These are phyloP conservation scores for Solenopsis invicta DNA, from an alignment of 1,140 invertebrate genomes.

Conservation along the genomic window DNA sequence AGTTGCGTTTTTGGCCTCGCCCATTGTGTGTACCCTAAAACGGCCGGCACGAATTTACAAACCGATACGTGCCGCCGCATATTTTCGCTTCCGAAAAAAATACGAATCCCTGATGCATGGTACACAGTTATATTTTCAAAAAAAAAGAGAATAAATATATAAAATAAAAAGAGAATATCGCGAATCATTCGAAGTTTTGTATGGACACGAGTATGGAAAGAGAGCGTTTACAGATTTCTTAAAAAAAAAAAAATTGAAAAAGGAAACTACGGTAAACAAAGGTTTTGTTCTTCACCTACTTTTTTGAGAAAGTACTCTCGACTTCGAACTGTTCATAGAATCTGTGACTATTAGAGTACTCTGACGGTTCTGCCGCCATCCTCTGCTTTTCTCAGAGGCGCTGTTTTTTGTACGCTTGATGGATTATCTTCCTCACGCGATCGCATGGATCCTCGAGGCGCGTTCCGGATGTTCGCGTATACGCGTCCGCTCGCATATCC, in stretches of 20 bases:
- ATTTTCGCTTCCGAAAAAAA: conserved; percentile 64
- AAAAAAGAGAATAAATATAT: conserved; percentile 31
- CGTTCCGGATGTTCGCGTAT: conserved; percentile 28
- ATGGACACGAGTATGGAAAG: background rate
- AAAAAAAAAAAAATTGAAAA: background rate
- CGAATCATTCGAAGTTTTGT: conserved; percentile 23
- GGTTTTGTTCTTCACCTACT: background rate
- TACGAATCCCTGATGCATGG: conserved; percentile 53
- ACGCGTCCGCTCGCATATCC: conserved; percentile 43
- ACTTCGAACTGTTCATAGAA: background rate
- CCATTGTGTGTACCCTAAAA: conserved; percentile 60
- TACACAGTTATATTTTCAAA: conserved; percentile 41
- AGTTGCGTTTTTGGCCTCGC: conserved; percentile 63
- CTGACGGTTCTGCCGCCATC: background rate
- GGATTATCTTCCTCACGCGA: conserved; percentile 29
- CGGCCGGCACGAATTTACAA: conserved; percentile 63
- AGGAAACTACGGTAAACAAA: background rate
- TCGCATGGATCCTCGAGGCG: conserved; percentile 6
- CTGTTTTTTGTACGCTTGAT: background rate
- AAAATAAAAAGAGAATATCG: conserved; percentile 48
- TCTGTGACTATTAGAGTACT: background rate
- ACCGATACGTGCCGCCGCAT: conserved; percentile 61
- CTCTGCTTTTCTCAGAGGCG: background rate
- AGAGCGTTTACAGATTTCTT: background rate
- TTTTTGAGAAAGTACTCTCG: background rate